These are phyloP conservation scores for Melanchra persicariae DNA, from an alignment of 2,888 invertebrate species.

Conservation along the genomic window DNA sequence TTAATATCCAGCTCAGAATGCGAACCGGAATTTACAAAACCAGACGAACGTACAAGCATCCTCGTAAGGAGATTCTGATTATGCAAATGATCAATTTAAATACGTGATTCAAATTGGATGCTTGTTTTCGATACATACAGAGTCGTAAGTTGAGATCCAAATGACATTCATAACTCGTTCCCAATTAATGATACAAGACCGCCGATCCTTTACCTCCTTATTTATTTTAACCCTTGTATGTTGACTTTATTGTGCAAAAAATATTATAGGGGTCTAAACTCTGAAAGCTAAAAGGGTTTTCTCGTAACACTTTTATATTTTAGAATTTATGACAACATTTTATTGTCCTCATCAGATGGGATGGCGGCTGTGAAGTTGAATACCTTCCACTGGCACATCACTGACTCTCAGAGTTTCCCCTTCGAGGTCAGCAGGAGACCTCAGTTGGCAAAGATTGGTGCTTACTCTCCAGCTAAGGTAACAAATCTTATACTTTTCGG, in stretches of 20 bases:
- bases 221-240: background rate
- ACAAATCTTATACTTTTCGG: conserved; percentile 54
- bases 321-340: background rate
- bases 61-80: conserved; percentile 1
- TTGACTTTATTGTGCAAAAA: background rate
- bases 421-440: conserved; percentile 94
- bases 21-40: background rate
- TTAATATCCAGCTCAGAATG: background rate
- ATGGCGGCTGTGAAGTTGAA: conserved; percentile 98
- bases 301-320: background rate
- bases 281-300: background rate
- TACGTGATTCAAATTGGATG: conserved; percentile 10
- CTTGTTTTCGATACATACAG: background rate
- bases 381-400: conserved; percentile 98
- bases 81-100: conserved; percentile 23
- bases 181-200: background rate
- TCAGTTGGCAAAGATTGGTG: conserved; percentile 93
- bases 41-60: background rate
- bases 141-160: background rate
- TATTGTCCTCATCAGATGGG: conserved; percentile 90
- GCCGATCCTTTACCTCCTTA: background rate
- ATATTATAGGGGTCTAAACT: background rate
- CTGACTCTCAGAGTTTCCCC: conserved; percentile 98
- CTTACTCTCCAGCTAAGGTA: conserved; percentile 94
- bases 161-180: background rate